Conservation (phyloP, 2,888 invertebrate genomes). For the Eupithecia insigniata region DNA sequence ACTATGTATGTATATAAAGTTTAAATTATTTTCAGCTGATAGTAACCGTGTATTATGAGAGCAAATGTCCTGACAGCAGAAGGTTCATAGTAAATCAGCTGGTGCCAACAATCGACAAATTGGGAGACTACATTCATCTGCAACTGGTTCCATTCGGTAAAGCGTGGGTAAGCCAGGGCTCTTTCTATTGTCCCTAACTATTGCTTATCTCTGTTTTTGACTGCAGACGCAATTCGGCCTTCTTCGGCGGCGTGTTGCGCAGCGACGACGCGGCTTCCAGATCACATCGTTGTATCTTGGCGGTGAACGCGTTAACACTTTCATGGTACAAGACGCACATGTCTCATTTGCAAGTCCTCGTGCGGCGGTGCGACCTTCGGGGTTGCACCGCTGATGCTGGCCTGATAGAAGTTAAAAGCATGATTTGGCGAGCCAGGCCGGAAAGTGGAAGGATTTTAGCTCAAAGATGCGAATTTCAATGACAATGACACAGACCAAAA, state of each 20-base stretch:
- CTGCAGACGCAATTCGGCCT: no score
- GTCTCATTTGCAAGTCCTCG: no score
- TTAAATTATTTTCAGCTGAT: conserved; percentile 56
- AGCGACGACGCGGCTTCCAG: no score
- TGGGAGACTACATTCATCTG: conserved; percentile 79
- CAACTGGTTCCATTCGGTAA: conserved; percentile 87
- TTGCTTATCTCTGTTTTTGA: background rate
- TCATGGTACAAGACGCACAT: no score
- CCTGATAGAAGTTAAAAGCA: background rate
- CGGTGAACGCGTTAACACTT: no score
- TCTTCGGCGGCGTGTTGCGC: no score
- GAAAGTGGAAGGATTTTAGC: background rate
- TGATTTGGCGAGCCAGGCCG: background rate
- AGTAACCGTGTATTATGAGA: conserved; percentile 86
- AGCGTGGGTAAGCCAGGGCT: conserved; percentile 75
- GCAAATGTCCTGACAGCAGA: conserved; percentile 85
- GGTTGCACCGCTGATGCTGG: no score
- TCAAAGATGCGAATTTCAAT: no score
- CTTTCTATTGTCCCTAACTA: background rate
- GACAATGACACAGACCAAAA: no score
- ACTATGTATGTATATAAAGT: background rate
- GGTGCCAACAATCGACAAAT: conserved; percentile 73
- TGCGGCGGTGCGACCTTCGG: no score
- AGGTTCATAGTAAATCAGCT: conserved; percentile 83
- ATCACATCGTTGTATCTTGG: no score